These are phyloP conservation scores for Terrapene triunguis DNA, from an alignment of 2,113 vertebrate genomes.

Conservation along the genomic window DNA sequence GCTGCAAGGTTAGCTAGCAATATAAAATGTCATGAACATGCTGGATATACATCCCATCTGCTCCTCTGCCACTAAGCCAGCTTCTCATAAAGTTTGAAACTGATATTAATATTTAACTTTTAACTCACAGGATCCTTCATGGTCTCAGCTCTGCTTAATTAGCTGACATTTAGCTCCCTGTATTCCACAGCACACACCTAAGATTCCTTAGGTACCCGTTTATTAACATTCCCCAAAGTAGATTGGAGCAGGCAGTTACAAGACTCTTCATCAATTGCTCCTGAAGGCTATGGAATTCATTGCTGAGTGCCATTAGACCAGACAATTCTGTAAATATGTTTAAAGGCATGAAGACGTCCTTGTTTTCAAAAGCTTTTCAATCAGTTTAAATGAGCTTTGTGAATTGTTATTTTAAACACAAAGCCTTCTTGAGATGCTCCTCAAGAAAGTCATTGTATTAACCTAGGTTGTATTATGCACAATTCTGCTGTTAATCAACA, in stretches of 20 bases:
- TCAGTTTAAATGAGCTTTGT: constrained; percentile 72
- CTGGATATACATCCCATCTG: constrained; percentile 33
- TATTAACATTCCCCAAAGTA: constrained; percentile 67
- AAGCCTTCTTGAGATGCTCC: constrained; percentile 38
- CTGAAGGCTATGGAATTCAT: constrained; percentile 59
- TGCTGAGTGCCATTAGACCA: constrained; percentile 52
- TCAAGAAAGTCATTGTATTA: constrained; percentile 40
- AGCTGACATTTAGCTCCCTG: constrained; percentile 62
- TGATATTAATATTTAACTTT: constrained; percentile 72
- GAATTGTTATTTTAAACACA: background rate
- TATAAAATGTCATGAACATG: constrained; percentile 37
- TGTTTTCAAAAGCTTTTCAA: constrained; percentile 41
- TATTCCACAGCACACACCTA: constrained; percentile 7
- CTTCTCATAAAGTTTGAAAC: constrained; percentile 62
- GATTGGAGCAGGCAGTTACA: constrained; percentile 51
- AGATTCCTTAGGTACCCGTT: constrained; percentile 45
- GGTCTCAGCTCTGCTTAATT: constrained; percentile 63
- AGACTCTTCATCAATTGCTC: constrained; percentile 60
- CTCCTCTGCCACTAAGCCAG: constrained; percentile 38
- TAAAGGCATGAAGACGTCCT: constrained; percentile 43
- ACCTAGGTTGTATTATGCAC: constrained; percentile 59
- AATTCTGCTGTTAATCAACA: constrained; percentile 62
- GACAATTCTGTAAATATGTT: constrained; percentile 45
- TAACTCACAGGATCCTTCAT: constrained; percentile 58
- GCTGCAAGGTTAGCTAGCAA: constrained; percentile 50